These are phyloP conservation scores for Glomeris maerens DNA, from an alignment of 1,140 invertebrate genomes.

Conservation along the genomic window DNA sequence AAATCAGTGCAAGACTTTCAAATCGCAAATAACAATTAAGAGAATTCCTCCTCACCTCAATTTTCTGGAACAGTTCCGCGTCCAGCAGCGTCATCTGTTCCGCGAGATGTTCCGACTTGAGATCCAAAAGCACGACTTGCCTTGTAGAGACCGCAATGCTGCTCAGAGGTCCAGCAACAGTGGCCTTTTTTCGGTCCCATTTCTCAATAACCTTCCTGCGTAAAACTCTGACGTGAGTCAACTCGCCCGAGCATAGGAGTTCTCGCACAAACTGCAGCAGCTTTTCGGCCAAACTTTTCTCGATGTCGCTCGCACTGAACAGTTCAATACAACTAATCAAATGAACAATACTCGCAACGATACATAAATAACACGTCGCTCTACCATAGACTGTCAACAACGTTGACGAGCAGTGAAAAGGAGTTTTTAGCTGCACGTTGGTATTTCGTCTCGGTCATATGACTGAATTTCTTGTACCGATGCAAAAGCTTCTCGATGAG, in stretches of 20 bases:
- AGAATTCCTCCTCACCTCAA: slow-evolving; percentile 51
- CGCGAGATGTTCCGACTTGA: slow-evolving; percentile 81
- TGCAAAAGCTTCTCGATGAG: slow-evolving; percentile 74
- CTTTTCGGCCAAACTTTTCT: slow-evolving; percentile 37
- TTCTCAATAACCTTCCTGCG: slow-evolving; percentile 83
- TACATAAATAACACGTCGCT: neutral
- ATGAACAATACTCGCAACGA: slow-evolving; percentile 6
- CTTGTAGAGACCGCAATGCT: slow-evolving; percentile 19
- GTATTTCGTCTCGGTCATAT: slow-evolving; percentile 44
- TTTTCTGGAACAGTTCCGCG: slow-evolving; percentile 86
- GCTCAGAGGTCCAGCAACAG: slow-evolving; percentile 30
- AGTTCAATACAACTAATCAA: slow-evolving; percentile 17
- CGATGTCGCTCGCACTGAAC: slow-evolving; percentile 63
- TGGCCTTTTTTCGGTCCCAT: slow-evolving; percentile 45
- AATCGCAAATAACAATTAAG: neutral
- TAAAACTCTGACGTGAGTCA: slow-evolving; percentile 74
- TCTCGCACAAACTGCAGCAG: slow-evolving; percentile 81
- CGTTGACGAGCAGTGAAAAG: slow-evolving; percentile 74
- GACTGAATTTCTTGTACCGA: slow-evolving; percentile 66
- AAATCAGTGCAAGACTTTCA: slow-evolving; percentile 7
- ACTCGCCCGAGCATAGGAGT: slow-evolving; percentile 63
- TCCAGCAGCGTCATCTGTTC: slow-evolving; percentile 98
- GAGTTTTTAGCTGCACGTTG: slow-evolving; percentile 69
- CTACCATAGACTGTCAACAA: slow-evolving; percentile 39
- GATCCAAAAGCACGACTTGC: slow-evolving; percentile 60